Conservation (phyloP, 2,113 vertebrate genomes). For the Phalacrocorax pelagicus region DNA sequence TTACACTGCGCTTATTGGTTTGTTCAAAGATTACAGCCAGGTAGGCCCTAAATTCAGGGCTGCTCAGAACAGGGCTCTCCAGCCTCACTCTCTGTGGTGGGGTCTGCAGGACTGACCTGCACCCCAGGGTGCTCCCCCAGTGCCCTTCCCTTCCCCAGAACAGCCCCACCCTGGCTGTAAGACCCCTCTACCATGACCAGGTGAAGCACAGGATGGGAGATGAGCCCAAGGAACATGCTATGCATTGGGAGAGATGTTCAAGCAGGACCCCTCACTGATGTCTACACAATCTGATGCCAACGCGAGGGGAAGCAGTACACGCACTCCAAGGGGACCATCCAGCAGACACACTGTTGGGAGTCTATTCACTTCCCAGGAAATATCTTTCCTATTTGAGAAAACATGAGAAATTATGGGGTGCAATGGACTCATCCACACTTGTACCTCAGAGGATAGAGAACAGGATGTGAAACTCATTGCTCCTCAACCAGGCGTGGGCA, state of each 20-base stretch:
- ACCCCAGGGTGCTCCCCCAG: neutral
- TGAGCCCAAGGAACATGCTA: neutral
- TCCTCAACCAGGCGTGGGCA: neutral
- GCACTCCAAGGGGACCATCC: neutral
- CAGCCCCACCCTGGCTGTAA: neutral
- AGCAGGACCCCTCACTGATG: neutral
- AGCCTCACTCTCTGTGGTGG: neutral
- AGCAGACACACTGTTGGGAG: neutral
- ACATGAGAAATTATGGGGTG: neutral
- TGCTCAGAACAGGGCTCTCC: neutral
- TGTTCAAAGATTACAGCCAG: conserved; percentile 57
- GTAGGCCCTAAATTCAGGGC: conserved; percentile 42
- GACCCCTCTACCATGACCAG: neutral
- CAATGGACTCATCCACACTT: neutral
- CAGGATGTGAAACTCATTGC: neutral
- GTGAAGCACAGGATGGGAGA: neutral
- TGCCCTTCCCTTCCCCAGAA: neutral
- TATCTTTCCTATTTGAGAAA: neutral
- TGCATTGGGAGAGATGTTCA: neutral
- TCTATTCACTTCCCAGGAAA: neutral
- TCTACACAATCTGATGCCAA: neutral
- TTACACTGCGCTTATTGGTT: conserved; percentile 63
- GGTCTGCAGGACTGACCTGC: neutral
- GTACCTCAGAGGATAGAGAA: neutral
- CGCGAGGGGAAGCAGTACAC: neutral